Evolutionary conservation across 2,113 vertebrate genomes (phyloP).

Genomic region (Gambusia affinis): DNA sequence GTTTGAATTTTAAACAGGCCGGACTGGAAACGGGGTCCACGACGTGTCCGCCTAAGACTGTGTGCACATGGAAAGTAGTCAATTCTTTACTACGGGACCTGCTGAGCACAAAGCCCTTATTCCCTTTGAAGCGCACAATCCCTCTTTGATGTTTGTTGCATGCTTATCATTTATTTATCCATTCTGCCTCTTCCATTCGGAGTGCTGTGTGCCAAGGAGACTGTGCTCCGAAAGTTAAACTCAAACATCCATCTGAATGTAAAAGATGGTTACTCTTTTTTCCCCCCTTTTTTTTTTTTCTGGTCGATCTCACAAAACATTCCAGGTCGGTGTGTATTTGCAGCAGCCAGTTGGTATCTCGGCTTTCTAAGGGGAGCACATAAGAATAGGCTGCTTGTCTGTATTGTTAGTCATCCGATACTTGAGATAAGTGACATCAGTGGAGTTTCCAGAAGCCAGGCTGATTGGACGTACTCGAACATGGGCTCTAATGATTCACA

Average conservation of each 20-base stretch:
- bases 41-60: neutral
- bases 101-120: constrained; percentile 53
- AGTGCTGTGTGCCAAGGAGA: constrained; percentile 25
- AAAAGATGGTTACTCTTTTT: neutral
- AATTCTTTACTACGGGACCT: constrained; percentile 51
- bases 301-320: neutral
- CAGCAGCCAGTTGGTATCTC: constrained; percentile 17
- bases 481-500: constrained; percentile 55
- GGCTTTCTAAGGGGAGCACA: constrained; percentile 11
- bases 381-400: constrained; percentile 53
- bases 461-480: constrained; percentile 56
- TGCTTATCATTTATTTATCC: constrained; percentile 82
- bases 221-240: constrained; percentile 32
- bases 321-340: constrained; percentile 1
- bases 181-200: constrained; percentile 51
- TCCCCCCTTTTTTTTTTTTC: too few species aligned
- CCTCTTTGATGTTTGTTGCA: constrained; percentile 79
- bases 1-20: constrained; percentile 54
- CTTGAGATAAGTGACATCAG: constrained; percentile 53
- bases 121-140: constrained; percentile 75
- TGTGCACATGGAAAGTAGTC: constrained; percentile 30
- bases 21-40: constrained; percentile 20
- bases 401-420: constrained; percentile 30
- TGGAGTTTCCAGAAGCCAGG: constrained; percentile 21
- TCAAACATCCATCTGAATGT: constrained; percentile 9